phyloP scores from a whole-genome alignment of 2,888 invertebrate genomes.

The Coleophora flavipennella region DNA sequence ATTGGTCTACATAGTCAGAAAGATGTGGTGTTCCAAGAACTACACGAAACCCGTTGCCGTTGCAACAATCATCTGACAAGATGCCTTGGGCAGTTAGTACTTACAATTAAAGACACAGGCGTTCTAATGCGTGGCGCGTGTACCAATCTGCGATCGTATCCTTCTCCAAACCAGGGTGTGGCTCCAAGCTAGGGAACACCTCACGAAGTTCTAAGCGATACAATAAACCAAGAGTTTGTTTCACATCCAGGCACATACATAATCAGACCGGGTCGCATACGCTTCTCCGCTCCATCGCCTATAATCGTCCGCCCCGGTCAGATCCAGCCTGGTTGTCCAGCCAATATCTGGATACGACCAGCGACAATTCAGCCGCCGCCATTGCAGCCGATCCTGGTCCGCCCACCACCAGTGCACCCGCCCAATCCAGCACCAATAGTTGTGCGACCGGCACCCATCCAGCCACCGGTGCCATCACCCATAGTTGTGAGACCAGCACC shows the following conservation, averaged over 20 bases:
- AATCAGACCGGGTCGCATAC: conserved; percentile 43
- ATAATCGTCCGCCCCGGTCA: conserved; percentile 41
- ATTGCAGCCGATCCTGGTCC: conserved; percentile 35
- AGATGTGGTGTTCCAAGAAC: too few species aligned
- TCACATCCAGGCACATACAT: conserved; percentile 9
- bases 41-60: too few species aligned
- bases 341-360: conserved; percentile 41
- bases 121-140: too few species aligned
- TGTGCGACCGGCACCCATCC: conserved; percentile 37
- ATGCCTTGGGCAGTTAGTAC: too few species aligned
- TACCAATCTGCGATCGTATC: too few species aligned
- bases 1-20: too few species aligned
- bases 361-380: conserved; percentile 36
- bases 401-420: conserved; percentile 34
- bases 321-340: conserved; percentile 30
- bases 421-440: conserved; percentile 34
- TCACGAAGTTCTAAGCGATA: too few species aligned
- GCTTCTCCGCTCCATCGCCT: conserved; percentile 35
- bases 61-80: too few species aligned
- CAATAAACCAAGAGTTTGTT: too few species aligned
- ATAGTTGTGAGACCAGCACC: conserved; percentile 42
- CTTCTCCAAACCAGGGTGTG: too few species aligned
- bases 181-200: too few species aligned
- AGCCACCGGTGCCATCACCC: conserved; percentile 32
- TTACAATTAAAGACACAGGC: too few species aligned